A percentile compares a stretch with the other conserved stretches of the same genome.
Evolutionary conservation across 2,113 vertebrate genomes (phyloP).

Genomic region (Myrmophylax atrothorax): DNA sequence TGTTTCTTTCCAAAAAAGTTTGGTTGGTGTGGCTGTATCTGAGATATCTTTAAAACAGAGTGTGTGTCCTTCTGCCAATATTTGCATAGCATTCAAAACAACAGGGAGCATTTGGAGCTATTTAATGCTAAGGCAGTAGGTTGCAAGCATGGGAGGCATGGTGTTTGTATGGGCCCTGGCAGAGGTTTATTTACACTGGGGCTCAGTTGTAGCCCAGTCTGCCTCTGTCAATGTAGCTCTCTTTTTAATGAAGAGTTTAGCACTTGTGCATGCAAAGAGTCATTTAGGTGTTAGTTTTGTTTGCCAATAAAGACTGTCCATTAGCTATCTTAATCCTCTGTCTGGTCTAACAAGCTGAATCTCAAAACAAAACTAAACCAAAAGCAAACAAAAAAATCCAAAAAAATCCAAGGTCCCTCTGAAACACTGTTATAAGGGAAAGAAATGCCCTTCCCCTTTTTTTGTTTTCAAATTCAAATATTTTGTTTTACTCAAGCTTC

Average conservation of each 20-base stretch:
- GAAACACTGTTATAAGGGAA: neutral
- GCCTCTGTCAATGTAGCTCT: neutral
- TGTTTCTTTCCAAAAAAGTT: neutral
- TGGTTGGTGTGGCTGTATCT: neutral
- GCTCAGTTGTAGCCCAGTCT: neutral
- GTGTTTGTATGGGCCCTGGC: neutral
- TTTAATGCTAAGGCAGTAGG: neutral
- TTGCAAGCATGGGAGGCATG: neutral
- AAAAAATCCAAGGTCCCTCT: neutral
- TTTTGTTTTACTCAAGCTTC: neutral
- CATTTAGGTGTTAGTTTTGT: neutral
- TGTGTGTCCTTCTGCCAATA: neutral
- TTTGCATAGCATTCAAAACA: conserved; percentile 4
- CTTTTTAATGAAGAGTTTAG: conserved; percentile 3
- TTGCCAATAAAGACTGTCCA: neutral
- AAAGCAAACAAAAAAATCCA: neutral
- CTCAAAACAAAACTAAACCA: neutral
- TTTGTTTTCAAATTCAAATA: neutral
- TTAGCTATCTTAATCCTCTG: conserved; percentile 22
- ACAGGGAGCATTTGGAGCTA: neutral
- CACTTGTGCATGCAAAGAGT: neutral
- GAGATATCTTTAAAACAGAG: neutral
- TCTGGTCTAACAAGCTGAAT: neutral
- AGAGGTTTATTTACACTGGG: conserved; percentile 39
- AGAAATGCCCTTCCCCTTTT: neutral